Conservation (phyloP, 2,113 vertebrate species). For the Hydrolagus affinis region DNA sequence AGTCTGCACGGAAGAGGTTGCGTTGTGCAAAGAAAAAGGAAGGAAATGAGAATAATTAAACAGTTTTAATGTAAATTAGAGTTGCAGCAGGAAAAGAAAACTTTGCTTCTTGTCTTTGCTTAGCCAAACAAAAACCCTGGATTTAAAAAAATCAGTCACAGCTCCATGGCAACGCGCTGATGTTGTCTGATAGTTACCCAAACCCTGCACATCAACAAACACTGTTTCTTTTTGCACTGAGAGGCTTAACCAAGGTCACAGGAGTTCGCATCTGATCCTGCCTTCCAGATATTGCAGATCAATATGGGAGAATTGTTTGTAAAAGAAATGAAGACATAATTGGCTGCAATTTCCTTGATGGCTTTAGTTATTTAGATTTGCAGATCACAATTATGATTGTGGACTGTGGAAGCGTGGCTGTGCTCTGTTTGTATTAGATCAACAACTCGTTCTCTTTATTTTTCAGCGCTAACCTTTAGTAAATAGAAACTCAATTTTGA, state of each 20-base stretch:
- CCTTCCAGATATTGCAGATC: constrained; percentile 30
- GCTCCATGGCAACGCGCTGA: constrained; percentile 61
- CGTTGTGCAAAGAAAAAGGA: constrained; percentile 36
- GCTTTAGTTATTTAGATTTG: constrained; percentile 48
- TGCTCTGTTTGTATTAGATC: constrained; percentile 39
- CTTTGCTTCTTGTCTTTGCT: constrained; percentile 56
- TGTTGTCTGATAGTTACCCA: constrained; percentile 50
- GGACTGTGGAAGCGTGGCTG: constrained; percentile 39
- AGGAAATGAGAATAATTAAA: constrained; percentile 48
- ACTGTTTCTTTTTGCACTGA: constrained; percentile 38
- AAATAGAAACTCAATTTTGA: constrained; percentile 20
- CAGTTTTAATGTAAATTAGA: constrained; percentile 68
- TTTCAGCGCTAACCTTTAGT: constrained; percentile 11
- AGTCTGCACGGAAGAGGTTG: no score
- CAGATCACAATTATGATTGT: constrained; percentile 43
- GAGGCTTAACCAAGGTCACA: constrained; percentile 2
- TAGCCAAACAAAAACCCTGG: constrained; percentile 66
- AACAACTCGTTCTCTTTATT: constrained; percentile 14
- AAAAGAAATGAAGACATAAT: constrained; percentile 43
- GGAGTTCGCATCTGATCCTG: constrained; percentile 34
- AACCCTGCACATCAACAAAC: constrained; percentile 45
- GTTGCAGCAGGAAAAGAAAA: constrained; percentile 51
- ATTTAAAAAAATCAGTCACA: constrained; percentile 56
- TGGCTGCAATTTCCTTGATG: constrained; percentile 44
- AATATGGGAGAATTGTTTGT: constrained; percentile 38